Base-by-base conservation (phyloP, 2,888 invertebrate species). In the Cheilosia vulpina region DNA sequence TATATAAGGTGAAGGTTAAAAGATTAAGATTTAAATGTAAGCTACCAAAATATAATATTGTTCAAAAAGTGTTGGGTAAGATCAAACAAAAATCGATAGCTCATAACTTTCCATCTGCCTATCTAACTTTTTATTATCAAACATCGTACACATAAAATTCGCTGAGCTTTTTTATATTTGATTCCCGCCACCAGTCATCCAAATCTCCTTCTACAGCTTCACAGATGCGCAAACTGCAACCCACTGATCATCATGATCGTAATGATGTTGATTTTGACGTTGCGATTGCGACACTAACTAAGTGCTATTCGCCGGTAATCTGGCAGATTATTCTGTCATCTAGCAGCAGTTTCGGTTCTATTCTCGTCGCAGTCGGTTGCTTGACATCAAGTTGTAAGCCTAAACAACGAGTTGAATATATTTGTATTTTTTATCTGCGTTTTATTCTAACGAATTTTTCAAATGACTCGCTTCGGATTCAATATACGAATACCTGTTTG, bases 281-380 rank as follows among this genome's bases (percentile, higher is more conserved):
- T n/a, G 43, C 43, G 43, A 52, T 24, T 19, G 21, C 11, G 52
- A 15, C 52, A 53, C 57, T 38, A 78, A 38, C 47, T 85, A 65
- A 80, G 85, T 80, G 75, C 80, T 80, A 85, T 71, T 81, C 50
- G 76, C 43, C 68, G 69, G 63, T 71, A 82, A 87, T 87, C 82
- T 53, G 77, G 41, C 45, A 76, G 79, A 81, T 80, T 69, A 85
- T 62, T 75, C 55, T 65, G 43, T 76, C 82, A 76, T 43, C 68
- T 77, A 69, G 72, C 63, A 72, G 38, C 69, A 87, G 87, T 87
- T 87, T 82, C 82, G 87, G 77, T 87, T 82, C 41, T 60, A 82
- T 87, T 69, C 87, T 87, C 82, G 77, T 69, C 73, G 62, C 55
- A 77, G 72, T 82, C 82, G 82, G 87, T 82, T 72, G 87, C 63